Conservation (phyloP, 2,797 vertebrate genomes). For the Gila robusta region DNA sequence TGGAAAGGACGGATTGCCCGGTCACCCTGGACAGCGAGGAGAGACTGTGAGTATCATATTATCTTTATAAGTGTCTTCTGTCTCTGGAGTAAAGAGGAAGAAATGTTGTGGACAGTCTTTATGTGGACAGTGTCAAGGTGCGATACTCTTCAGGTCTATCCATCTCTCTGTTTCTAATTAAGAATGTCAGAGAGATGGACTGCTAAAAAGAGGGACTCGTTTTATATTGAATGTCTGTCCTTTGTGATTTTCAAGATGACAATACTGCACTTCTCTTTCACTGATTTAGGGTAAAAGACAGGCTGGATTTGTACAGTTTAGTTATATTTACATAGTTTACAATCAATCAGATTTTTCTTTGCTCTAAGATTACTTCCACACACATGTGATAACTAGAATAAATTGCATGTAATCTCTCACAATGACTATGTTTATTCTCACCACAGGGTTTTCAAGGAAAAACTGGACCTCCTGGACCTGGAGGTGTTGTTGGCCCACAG, state of each 20-base stretch:
- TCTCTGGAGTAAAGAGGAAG: neutral
- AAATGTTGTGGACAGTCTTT: slow-evolving; percentile 2
- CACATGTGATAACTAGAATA: neutral
- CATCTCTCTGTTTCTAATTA: slow-evolving; percentile 4
- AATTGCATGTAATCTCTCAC: neutral
- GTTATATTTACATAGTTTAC: neutral
- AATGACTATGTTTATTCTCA: slow-evolving; percentile 49
- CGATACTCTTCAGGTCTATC: neutral
- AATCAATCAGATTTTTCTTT: neutral
- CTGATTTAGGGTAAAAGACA: neutral
- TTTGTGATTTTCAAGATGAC: neutral
- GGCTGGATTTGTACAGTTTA: neutral
- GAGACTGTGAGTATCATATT: slow-evolving; percentile 89
- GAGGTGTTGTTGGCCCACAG: slow-evolving; percentile 97
- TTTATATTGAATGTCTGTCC: neutral
- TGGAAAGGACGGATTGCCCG: slow-evolving; percentile 96
- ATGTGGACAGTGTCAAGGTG: neutral
- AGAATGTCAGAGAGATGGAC: neutral
- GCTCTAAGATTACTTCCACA: neutral
- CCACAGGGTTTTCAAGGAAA: slow-evolving; percentile 98
- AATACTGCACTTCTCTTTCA: neutral
- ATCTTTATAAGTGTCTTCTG: slow-evolving; percentile 85
- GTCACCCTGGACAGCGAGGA: slow-evolving; percentile 95
- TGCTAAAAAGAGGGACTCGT: neutral
- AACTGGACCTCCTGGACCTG: slow-evolving; percentile 96